Base-by-base conservation (phyloP, 2,888 invertebrate species). In the Mimumesa dahlbomi region DNA sequence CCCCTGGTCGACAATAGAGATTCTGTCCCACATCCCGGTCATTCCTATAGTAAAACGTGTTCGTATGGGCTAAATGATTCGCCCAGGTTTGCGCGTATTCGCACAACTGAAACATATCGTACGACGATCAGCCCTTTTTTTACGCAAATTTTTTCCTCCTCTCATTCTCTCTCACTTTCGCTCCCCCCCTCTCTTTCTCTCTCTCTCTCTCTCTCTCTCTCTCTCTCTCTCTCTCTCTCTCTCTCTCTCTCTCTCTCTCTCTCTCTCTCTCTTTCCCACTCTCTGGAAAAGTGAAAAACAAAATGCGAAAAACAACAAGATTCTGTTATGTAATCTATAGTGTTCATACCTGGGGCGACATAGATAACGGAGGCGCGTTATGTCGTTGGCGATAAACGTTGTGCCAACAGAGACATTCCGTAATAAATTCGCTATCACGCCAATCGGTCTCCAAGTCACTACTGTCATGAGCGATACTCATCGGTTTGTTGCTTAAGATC, bases 81-180 rank as follows among this genome's bases (percentile, higher is more conserved):
- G 96, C 96, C 96, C 96, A 96, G 38, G 94, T 94, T 90, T 97
- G 96, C 50, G 95, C 95, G 86, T 94, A 92, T 86, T 94, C 93
- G 85, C 95, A 95, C 40, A 95, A 88, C 95, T 95, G 90, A 16
- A 91, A 90, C 13, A 13, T n/a, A n/a, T n/a, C n/a, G n/a, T n/a
- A n/a, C n/a, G n/a, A n/a, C n/a, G n/a, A n/a, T n/a, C n/a, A n/a
- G n/a, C n/a, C n/a, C n/a, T n/a, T n/a, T n/a, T n/a, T n/a, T n/a
- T n/a, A n/a, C n/a, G n/a, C n/a, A n/a, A n/a, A n/a, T n/a, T n/a
- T n/a, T n/a, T n/a, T n/a, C n/a, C n/a, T n/a, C n/a, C n/a, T n/a
- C n/a, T n/a, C n/a, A n/a, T n/a, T n/a, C n/a, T n/a, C n/a, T n/a
- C n/a, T n/a, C n/a, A n/a, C n/a, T n/a, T n/a, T n/a, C n/a, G n/a